A percentile compares a stretch with the other conserved stretches of the same genome.
These are phyloP conservation scores for Drosophila ercepeae DNA, from an alignment of 1,140 invertebrate species.

Conservation along the genomic window DNA sequence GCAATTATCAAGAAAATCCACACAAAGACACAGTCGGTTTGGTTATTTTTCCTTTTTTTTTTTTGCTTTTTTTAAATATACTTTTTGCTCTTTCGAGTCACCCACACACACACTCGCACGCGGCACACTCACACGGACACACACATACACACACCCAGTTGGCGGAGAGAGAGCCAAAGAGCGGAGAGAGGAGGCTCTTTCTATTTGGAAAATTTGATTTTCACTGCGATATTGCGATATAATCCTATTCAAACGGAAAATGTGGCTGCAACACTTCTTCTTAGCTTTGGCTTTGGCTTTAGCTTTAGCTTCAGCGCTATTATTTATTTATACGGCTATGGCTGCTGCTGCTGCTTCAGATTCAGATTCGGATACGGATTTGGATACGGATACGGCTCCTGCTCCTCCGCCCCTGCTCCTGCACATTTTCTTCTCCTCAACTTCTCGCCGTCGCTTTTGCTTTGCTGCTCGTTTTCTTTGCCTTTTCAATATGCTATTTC, in stretches of 20 bases:
- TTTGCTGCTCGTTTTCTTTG: slow-evolving; percentile 52
- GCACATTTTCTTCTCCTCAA: slow-evolving; percentile 62
- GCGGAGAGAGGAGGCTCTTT: slow-evolving; percentile 50
- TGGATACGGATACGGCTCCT: slow-evolving; percentile 40
- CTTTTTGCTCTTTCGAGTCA: slow-evolving; percentile 37
- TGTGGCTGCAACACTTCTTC: slow-evolving; percentile 22
- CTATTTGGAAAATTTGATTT: slow-evolving; percentile 80
- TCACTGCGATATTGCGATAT: slow-evolving; percentile 60
- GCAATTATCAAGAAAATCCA: slow-evolving; percentile 76
- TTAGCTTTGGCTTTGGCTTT: slow-evolving; percentile 1
- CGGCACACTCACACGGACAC: slow-evolving; percentile 44
- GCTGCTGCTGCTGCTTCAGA: slow-evolving; percentile 29
- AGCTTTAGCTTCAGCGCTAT: slow-evolving; percentile 4
- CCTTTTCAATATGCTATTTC: slow-evolving; percentile 37
- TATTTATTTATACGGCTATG: slow-evolving; percentile 71
- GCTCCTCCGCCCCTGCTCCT: slow-evolving; percentile 69
- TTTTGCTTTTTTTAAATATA: slow-evolving; percentile 28
- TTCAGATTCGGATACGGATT: slow-evolving; percentile 35
- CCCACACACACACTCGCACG: slow-evolving; percentile 48
- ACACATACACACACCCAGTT: slow-evolving; percentile 47
- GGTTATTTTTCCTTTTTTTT: slow-evolving; percentile 44
- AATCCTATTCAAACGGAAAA: slow-evolving; percentile 17
- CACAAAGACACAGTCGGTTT: slow-evolving; percentile 70
- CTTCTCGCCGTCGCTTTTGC: slow-evolving; percentile 55
- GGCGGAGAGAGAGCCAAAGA: slow-evolving; percentile 14